Evolutionary conservation across 2,888 invertebrate species (phyloP), one percentile per base, ranked within the genome.

Genomic region (Macaria liturata): DNA sequence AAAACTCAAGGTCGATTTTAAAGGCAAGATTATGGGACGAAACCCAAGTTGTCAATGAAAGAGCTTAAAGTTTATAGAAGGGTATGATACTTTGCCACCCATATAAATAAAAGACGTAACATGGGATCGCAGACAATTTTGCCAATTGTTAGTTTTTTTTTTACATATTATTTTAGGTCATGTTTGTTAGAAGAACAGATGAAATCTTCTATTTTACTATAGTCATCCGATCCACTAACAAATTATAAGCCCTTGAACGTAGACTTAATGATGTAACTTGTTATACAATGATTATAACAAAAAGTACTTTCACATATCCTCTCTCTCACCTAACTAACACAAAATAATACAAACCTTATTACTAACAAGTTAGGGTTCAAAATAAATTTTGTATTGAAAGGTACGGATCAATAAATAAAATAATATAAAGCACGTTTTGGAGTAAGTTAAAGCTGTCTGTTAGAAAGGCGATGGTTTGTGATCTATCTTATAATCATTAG

Each of bases 271-370:
- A 59, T 44, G 47, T 45, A 54, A 54, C n/a, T 46, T 47, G 49
- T 59, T 59, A 54, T 54, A 46, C 44, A 50, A 58, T 56, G 56
- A 57, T 30, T 49, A 67, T 60, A 57, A 54, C 49, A 59, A 48
- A 53, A 61, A 64, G 60, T 47, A 65, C 64, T 65, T 61, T 65
- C 65, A 61, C 57, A 4, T 51, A 32, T 68, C 69, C 74, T 70
- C 72, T 75, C 74, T 72, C 74, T 57, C 46, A 37, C 46, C 45
- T 42, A 45, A 49, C 46, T 45, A 64, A 61, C 51, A 51, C 49
- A 45, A 57, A 54, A 50, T 34, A 46, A 49, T 20, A 30, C 43
- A 20, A 54, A 39, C 46, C 39, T 46, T 58, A 49, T 48, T 34
- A 1, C 30, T n/a, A 30, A 1, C n/a, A 5, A 3, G 1, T 9